These are phyloP conservation scores for Branchinecta lindahli DNA, from an alignment of 1,140 invertebrate genomes.

Conservation along the genomic window DNA sequence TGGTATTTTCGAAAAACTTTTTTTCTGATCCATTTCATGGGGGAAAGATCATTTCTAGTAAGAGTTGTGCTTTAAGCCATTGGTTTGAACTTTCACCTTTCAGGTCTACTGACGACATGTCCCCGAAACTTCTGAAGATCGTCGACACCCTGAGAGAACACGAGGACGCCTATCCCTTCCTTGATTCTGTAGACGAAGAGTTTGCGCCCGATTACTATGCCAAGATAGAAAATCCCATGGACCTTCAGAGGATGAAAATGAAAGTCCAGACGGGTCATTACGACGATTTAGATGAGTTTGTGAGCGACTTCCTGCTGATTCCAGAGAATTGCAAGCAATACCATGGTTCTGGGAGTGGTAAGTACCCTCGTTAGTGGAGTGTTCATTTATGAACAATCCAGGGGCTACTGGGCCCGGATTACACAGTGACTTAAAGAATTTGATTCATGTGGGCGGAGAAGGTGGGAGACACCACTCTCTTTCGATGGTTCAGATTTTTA, in stretches of 20 bases:
- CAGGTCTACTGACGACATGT: conserved; percentile 58
- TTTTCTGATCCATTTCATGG: too few species aligned
- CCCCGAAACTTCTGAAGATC: conserved; percentile 36
- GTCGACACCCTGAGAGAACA: conserved; percentile 65
- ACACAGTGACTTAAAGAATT: too few species aligned
- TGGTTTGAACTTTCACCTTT: conserved; percentile 40
- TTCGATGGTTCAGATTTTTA: too few species aligned
- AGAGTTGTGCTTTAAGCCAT: too few species aligned
- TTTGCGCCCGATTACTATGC: conserved; percentile 73
- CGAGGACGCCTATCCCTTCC: conserved; percentile 79
- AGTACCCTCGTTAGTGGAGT: conserved; percentile 27
- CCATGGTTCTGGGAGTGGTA: conserved; percentile 80
- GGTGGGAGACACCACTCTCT: too few species aligned
- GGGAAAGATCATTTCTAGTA: too few species aligned
- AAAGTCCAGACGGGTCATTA: conserved; percentile 65
- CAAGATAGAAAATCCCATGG: conserved; percentile 52
- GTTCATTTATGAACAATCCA: conserved; percentile 14
- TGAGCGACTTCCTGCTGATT: conserved; percentile 71
- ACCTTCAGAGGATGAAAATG: conserved; percentile 70
- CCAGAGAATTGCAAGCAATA: conserved; percentile 79
- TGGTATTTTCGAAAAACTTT: too few species aligned
- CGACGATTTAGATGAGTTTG: conserved; percentile 58
- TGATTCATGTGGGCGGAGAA: too few species aligned
- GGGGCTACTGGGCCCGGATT: too few species aligned
- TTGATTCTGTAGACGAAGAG: conserved; percentile 75